These are phyloP conservation scores for Oncorhynchus tshawytscha DNA, from an alignment of 2,113 vertebrate genomes.

Conservation along the genomic window DNA sequence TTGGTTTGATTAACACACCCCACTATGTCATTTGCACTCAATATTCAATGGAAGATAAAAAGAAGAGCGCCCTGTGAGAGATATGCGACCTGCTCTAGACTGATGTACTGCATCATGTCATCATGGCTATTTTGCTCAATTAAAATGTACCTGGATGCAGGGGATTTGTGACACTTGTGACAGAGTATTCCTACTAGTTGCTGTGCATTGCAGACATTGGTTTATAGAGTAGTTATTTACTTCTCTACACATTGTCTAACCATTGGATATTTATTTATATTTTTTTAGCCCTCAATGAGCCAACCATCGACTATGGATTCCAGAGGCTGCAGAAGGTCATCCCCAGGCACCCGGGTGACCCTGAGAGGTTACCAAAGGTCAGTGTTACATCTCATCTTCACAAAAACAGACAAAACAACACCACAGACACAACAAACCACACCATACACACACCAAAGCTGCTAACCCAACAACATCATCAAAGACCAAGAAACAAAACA, in stretches of 20 bases:
- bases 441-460: not conserved
- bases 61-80: conserved; percentile 71
- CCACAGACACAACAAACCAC: not conserved
- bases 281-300: conserved; percentile 91
- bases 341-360: conserved; percentile 98
- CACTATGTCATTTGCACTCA: conserved; percentile 91
- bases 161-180: conserved; percentile 51
- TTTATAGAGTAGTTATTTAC: too few relatives aligned
- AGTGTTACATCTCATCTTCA: conserved; percentile 61
- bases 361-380: conserved; percentile 99
- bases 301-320: conserved; percentile 99
- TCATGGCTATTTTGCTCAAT: conserved; percentile 82
- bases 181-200: conserved; percentile 51
- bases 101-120: conserved; percentile 89
- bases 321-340: conserved; percentile 99
- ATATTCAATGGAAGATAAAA: conserved; percentile 81
- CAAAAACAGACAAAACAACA: not conserved
- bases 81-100: conserved; percentile 84
- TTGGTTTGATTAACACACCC: conserved; percentile 92
- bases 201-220: not conserved
- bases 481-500: conserved; percentile 47
- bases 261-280: not conserved
- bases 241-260: conserved; percentile 1
- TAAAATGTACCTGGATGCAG: not conserved
- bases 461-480: not conserved